Conservation (phyloP, 2,113 vertebrate species). For the Phoenicopterus ruber region DNA sequence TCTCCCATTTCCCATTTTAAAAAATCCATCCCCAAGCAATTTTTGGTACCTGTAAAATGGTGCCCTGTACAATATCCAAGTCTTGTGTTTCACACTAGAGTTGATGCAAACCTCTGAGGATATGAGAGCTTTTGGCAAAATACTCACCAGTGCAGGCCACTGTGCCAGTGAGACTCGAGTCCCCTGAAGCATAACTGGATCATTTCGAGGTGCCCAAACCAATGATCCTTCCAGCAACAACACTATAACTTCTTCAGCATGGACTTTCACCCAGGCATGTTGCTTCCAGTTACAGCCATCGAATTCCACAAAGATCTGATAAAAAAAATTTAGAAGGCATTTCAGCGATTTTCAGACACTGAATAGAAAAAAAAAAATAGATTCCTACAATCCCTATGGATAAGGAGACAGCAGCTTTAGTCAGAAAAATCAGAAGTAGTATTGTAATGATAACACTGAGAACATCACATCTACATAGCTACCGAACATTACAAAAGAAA, state of each 20-base stretch:
- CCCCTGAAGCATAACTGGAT: conserved; percentile 73
- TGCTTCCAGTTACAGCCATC: conserved; percentile 86
- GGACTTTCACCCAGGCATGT: conserved; percentile 94
- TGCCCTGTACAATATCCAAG: background rate
- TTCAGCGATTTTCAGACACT: background rate
- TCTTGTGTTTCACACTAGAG: background rate
- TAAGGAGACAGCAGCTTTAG: background rate
- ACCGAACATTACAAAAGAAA: background rate
- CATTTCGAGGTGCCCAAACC: conserved; percentile 86
- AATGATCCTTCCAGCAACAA: conserved; percentile 89
- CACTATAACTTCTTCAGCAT: conserved; percentile 89
- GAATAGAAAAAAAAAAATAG: background rate
- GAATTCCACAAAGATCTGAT: conserved; percentile 95
- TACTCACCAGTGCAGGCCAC: conserved; percentile 94
- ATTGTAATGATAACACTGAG: background rate
- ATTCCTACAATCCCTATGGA: background rate
- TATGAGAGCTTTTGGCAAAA: background rate
- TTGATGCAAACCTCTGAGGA: background rate
- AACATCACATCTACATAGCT: background rate
- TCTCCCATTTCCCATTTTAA: background rate
- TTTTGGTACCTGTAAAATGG: background rate
- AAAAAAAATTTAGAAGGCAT: background rate
- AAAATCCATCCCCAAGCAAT: background rate
- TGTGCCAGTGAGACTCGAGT: conserved; percentile 71
- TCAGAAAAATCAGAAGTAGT: background rate